A percentile compares a stretch with the other conserved stretches of the same genome.
These are phyloP conservation scores for Lepidonotus clava DNA, from an alignment of 2,888 invertebrate genomes.

Conservation along the genomic window DNA sequence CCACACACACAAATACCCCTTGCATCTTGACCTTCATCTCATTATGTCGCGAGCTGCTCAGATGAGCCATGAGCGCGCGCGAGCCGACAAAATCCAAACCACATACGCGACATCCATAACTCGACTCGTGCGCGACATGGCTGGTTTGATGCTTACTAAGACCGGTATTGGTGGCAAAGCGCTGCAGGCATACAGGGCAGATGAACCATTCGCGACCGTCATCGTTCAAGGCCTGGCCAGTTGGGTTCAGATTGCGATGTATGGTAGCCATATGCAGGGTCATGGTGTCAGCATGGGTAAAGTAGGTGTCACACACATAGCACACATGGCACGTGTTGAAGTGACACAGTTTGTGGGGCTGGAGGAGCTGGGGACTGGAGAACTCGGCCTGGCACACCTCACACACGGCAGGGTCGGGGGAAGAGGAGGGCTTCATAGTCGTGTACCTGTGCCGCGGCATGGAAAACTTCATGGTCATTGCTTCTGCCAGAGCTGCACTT, in stretches of 20 bases:
- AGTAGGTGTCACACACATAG: constrained; percentile 67
- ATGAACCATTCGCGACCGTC: constrained; percentile 58
- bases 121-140: constrained; percentile 59
- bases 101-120: constrained; percentile 65
- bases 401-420: constrained; percentile 56
- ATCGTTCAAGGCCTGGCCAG: constrained; percentile 23
- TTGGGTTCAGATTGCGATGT: constrained; percentile 60
- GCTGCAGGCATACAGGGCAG: constrained; percentile 66
- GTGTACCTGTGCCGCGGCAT: constrained; percentile 39
- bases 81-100: constrained; percentile 61
- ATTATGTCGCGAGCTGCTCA: constrained; percentile 64
- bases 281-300: constrained; percentile 62
- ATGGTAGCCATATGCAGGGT: constrained; percentile 65
- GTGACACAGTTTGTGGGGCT: constrained; percentile 67
- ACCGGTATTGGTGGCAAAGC: constrained; percentile 65
- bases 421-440: background rate
- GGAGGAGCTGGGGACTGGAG: constrained; percentile 59
- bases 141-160: constrained; percentile 61
- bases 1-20: constrained; percentile 76
- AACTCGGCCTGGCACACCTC: constrained; percentile 68
- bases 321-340: constrained; percentile 68
- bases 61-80: constrained; percentile 64
- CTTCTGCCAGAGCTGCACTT: constrained; percentile 35
- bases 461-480: constrained; percentile 42
- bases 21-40: constrained; percentile 68